phyloP scores from a whole-genome alignment of 2,888 invertebrate species.

The Augochlorella aurata region DNA sequence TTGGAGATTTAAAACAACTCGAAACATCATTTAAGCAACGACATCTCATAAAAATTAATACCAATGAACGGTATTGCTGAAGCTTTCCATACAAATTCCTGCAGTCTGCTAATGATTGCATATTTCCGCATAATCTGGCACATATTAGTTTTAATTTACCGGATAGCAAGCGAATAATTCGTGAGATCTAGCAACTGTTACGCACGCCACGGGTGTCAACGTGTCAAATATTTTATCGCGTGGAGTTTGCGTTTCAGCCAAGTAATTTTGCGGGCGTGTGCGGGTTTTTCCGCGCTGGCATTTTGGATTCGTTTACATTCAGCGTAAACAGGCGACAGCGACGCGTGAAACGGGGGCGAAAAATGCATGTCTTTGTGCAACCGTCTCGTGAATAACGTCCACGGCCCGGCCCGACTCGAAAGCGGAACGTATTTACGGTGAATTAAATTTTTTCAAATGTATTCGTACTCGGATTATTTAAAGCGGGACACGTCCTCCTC shows the following conservation, averaged over 20 bases:
- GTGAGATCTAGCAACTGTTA: background rate
- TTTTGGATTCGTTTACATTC: background rate
- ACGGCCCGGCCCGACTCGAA: background rate
- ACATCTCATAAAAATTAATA: too few relatives aligned
- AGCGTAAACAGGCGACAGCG: background rate
- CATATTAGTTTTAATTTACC: background rate
- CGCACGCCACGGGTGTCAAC: background rate
- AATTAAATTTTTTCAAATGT: background rate
- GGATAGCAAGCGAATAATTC: background rate
- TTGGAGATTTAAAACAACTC: too few relatives aligned
- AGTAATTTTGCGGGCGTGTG: background rate
- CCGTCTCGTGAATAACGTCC: constrained; percentile 4
- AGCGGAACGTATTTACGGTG: background rate
- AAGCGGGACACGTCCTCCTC: background rate
- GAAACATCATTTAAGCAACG: too few relatives aligned
- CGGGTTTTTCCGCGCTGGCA: background rate
- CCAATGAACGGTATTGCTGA: background rate
- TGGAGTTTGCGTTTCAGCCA: background rate
- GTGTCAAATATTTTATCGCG: constrained; percentile 1
- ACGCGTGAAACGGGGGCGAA: background rate
- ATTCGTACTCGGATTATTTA: background rate
- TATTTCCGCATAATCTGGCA: background rate
- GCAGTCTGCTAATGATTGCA: background rate
- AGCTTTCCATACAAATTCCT: background rate
- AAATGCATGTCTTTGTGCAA: background rate